Percentiles rank a stretch among this genome's conserved stretches.
Conservation (phyloP, 2,113 vertebrate species). For the Tichodroma muraria region DNA sequence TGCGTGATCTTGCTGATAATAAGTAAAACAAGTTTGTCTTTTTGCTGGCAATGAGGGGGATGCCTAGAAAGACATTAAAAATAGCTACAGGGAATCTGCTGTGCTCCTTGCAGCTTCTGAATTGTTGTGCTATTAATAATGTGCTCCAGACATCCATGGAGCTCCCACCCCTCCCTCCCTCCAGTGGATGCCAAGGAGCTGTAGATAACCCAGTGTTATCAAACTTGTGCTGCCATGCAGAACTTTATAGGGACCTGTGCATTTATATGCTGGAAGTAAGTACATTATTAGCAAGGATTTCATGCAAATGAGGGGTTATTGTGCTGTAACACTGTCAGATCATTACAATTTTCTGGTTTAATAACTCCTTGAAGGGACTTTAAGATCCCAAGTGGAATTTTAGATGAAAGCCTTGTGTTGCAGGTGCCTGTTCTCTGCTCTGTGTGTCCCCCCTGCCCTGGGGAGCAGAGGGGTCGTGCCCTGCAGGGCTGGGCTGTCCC, state of each 20-base stretch:
- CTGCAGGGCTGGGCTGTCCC: background rate
- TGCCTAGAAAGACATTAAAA: background rate
- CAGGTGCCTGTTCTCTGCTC: background rate
- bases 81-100: background rate
- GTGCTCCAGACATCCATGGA: background rate
- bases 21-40: background rate
- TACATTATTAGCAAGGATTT: fast-evolving
- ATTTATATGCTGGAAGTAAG: fast-evolving
- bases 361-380: background rate
- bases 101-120: background rate
- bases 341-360: background rate
- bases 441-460: background rate
- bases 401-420: fast-evolving
- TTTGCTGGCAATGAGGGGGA: background rate
- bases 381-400: background rate
- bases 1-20: background rate
- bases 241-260: background rate
- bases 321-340: background rate
- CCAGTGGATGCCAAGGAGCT: background rate
- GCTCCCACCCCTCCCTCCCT: background rate
- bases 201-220: fast-evolving
- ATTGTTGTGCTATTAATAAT: background rate
- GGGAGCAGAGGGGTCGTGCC: background rate
- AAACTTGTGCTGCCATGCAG: background rate
- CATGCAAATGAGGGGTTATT: background rate